Percentiles rank a stretch among this genome's conserved stretches.
phyloP scores from a whole-genome alignment of 1,140 invertebrate genomes.

The Pseudomyrmex cubaensis region DNA sequence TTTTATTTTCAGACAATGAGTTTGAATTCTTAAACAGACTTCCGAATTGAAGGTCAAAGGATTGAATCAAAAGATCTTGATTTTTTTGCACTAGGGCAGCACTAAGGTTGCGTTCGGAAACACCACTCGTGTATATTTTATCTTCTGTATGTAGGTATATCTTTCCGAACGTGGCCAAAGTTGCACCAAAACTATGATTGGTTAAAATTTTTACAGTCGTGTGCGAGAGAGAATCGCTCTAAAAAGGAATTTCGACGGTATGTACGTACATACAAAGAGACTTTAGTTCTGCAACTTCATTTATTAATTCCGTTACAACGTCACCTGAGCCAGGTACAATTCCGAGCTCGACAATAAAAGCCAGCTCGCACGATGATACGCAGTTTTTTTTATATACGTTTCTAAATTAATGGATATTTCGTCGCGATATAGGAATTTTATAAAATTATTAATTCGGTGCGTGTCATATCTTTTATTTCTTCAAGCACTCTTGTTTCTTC shows the following conservation, averaged over 20 bases:
- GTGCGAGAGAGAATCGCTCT: no score
- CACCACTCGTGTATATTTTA: no score
- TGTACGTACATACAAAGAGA: background rate
- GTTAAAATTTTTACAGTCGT: no score
- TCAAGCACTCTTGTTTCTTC: slow-evolving; percentile 35
- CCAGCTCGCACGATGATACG: slow-evolving; percentile 73
- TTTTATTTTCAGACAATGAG: no score
- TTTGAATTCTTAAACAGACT: no score
- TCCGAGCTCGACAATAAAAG: slow-evolving; percentile 79
- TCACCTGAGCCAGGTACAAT: slow-evolving; percentile 82
- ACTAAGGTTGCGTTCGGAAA: no score
- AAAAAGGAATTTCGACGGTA: background rate
- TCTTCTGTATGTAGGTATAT: no score
- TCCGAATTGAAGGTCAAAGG: no score
- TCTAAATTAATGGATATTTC: slow-evolving; percentile 21
- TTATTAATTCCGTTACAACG: slow-evolving; percentile 81
- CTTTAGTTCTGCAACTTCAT: slow-evolving; percentile 67
- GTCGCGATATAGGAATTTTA: slow-evolving; percentile 59
- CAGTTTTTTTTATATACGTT: slow-evolving; percentile 59
- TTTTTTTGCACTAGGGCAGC: no score
- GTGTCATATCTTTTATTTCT: background rate
- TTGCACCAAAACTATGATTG: no score
- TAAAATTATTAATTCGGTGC: slow-evolving; percentile 54
- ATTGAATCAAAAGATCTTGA: no score
- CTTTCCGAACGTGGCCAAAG: no score